Evolutionary conservation across 2,113 vertebrate species (phyloP).

Genomic region (Psettodes erumei): DNA sequence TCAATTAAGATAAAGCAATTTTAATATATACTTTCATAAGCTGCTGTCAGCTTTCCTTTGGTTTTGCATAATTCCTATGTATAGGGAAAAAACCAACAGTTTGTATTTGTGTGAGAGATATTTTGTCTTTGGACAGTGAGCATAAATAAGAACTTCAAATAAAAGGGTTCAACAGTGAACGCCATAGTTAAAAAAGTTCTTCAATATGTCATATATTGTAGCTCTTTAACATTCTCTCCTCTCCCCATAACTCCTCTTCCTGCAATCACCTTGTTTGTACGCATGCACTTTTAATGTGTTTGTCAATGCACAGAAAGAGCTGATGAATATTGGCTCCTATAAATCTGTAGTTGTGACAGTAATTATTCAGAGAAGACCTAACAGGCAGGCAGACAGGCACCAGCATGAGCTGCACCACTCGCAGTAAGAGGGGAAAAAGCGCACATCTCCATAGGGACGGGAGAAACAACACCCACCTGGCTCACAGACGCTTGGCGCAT

Average conservation of each 20-base stretch:
- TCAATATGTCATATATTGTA: background rate
- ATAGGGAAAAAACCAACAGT: slow-evolving; percentile 4
- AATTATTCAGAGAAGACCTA: slow-evolving; percentile 15
- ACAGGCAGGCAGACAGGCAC: slow-evolving; percentile 27
- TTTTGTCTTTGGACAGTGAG: background rate
- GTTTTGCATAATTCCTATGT: slow-evolving; percentile 9
- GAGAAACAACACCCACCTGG: slow-evolving; percentile 1
- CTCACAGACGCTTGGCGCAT: background rate
- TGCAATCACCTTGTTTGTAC: background rate
- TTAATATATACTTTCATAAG: slow-evolving; percentile 41
- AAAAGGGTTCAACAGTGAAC: slow-evolving; percentile 28
- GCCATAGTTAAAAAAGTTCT: background rate
- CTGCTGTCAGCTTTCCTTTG: slow-evolving; percentile 7
- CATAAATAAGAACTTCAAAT: slow-evolving; percentile 20
- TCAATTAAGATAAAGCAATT: slow-evolving; percentile 20
- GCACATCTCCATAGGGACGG: slow-evolving; percentile 4
- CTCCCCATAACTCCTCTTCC: too few relatives aligned
- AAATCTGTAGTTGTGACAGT: slow-evolving; percentile 24
- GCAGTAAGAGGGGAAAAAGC: background rate
- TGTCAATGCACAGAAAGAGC: background rate
- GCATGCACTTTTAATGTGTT: slow-evolving; percentile 5
- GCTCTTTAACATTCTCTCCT: background rate
- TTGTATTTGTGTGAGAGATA: slow-evolving; percentile 2
- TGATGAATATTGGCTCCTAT: background rate
- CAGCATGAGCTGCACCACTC: slow-evolving; percentile 18